Evolutionary conservation across 2,888 invertebrate species (phyloP).

Genomic region (Thelaira solivaga): DNA sequence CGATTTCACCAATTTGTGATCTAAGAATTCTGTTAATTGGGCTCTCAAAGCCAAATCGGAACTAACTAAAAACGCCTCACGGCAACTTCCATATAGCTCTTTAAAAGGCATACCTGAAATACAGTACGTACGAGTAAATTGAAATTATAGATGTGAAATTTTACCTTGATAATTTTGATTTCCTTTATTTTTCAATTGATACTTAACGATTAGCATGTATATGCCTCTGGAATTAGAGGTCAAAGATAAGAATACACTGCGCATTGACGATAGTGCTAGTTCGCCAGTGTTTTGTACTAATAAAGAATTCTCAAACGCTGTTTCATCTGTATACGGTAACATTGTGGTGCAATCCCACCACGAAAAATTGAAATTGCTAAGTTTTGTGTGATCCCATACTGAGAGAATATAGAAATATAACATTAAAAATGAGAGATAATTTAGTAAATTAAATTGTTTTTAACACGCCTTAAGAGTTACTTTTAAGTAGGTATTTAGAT

Average conservation of each 20-base stretch:
- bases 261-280: slow-evolving; percentile 89
- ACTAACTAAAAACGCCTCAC: slow-evolving; percentile 94
- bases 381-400: slow-evolving; percentile 94
- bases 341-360: slow-evolving; percentile 95
- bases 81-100: slow-evolving; percentile 89
- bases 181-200: slow-evolving; percentile 87
- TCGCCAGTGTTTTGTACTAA: slow-evolving; percentile 87
- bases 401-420: slow-evolving; percentile 68
- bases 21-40: slow-evolving; percentile 95
- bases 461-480: too few species aligned
- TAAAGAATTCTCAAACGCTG: slow-evolving; percentile 89
- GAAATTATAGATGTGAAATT: slow-evolving; percentile 7
- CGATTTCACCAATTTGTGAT: slow-evolving; percentile 92
- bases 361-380: slow-evolving; percentile 90
- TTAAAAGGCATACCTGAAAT: slow-evolving; percentile 89
- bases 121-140: neutral
- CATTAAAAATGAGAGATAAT: neutral
- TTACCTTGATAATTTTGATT: slow-evolving; percentile 86
- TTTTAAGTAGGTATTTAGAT: too few species aligned
- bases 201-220: slow-evolving; percentile 87
- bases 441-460: neutral
- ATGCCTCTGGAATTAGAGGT: slow-evolving; percentile 92
- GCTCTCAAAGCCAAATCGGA: slow-evolving; percentile 93
- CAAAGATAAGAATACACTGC: slow-evolving; percentile 92
- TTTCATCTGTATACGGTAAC: slow-evolving; percentile 89